These are phyloP conservation scores for Flexamia atlantica DNA, from an alignment of 2,888 invertebrate genomes.

Conservation along the genomic window DNA sequence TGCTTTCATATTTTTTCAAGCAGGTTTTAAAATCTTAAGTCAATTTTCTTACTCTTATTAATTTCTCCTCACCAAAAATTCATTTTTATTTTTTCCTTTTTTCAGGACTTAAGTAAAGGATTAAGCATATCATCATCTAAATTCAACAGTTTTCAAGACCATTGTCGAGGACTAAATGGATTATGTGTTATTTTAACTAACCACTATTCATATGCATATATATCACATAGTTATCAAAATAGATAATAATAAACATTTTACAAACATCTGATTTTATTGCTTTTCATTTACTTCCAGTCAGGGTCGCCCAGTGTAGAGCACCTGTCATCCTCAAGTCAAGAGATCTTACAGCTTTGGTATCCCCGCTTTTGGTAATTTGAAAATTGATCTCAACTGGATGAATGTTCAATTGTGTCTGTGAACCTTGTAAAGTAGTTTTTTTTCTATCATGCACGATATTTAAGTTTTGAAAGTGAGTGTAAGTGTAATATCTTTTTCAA, in stretches of 20 bases:
- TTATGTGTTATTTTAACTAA: constrained; percentile 1
- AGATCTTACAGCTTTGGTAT: constrained; percentile 30
- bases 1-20: too few species aligned
- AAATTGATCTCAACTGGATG: constrained; percentile 2
- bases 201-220: not conserved
- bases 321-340: constrained; percentile 16
- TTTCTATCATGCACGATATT: constrained; percentile 1
- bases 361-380: constrained; percentile 27
- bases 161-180: constrained; percentile 7
- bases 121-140: constrained; percentile 16
- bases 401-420: not conserved
- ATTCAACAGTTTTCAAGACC: constrained; percentile 28
- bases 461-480: not conserved
- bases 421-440: not conserved
- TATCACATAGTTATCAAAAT: not conserved
- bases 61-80: not conserved
- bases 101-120: constrained; percentile 35
- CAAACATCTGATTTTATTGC: constrained; percentile 5
- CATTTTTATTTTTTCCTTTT: constrained; percentile 34
- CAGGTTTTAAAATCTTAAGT: too few species aligned
- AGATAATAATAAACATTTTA: constrained; percentile 27
- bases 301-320: constrained; percentile 34
- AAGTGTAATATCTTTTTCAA: not conserved
- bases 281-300: constrained; percentile 46
- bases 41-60: too few species aligned